Evolutionary conservation across 2,113 vertebrate species (phyloP).

Genomic region (Ploceus nigricollis): DNA sequence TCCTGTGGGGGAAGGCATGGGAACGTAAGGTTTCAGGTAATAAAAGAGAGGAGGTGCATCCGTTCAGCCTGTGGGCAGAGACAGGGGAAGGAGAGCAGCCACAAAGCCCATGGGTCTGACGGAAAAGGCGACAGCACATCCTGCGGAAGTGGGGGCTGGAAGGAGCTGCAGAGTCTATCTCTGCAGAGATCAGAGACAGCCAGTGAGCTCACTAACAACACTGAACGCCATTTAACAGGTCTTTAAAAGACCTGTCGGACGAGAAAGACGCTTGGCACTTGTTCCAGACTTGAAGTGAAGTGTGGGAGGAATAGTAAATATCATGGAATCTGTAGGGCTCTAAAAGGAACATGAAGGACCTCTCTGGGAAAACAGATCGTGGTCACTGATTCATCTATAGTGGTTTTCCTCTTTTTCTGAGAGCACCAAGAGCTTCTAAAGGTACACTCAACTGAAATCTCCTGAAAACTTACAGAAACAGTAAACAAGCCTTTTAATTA

Average conservation of each 20-base stretch:
- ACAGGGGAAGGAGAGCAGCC: neutral
- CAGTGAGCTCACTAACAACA: neutral
- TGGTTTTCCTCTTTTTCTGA: neutral
- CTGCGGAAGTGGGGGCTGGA: neutral
- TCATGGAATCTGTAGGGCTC: neutral
- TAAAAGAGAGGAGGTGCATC: neutral
- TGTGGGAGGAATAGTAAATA: neutral
- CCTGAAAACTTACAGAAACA: neutral
- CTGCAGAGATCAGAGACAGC: neutral
- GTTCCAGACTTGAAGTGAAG: neutral
- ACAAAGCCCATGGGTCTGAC: neutral
- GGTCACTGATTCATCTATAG: neutral
- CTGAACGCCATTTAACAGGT: neutral
- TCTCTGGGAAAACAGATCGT: neutral
- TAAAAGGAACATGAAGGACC: neutral
- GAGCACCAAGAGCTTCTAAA: neutral
- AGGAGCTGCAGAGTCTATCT: neutral
- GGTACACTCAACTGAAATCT: neutral
- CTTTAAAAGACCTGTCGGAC: slow-evolving; percentile 6
- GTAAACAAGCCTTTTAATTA: neutral
- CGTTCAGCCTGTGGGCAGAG: neutral
- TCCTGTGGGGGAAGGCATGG: neutral
- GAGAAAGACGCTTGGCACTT: neutral
- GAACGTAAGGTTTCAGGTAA: fast-evolving
- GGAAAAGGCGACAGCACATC: neutral